These are phyloP conservation scores for Hirudinaria manillensis DNA, from an alignment of 2,888 invertebrate genomes.

Conservation along the genomic window DNA sequence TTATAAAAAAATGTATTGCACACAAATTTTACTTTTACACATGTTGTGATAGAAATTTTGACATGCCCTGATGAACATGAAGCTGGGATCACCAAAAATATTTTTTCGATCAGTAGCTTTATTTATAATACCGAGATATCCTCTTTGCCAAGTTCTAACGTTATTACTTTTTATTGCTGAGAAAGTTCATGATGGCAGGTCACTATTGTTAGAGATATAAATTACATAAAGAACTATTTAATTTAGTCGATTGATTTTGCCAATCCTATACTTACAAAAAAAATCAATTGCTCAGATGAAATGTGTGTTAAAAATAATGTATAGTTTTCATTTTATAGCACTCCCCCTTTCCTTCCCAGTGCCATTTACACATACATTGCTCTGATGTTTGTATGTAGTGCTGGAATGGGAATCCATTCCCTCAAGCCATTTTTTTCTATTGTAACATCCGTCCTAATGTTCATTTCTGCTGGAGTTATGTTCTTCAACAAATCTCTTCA, in stretches of 20 bases:
- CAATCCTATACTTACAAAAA: no score
- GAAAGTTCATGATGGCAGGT: conserved; percentile 6
- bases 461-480: not conserved
- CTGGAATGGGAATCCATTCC: conserved; percentile 16
- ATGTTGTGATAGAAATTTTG: no score
- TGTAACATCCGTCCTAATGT: conserved; percentile 2
- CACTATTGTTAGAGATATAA: no score
- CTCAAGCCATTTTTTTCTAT: conserved; percentile 10
- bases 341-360: conserved; percentile 8
- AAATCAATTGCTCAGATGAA: not conserved
- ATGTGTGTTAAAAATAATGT: not conserved
- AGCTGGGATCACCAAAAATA: no score
- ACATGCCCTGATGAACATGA: no score
- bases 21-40: no score
- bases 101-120: not conserved
- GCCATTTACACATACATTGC: conserved; percentile 15
- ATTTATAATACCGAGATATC: conserved; percentile 19
- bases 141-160: conserved; percentile 1
- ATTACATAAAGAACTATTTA: no score
- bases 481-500: conserved; percentile 13
- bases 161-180: conserved; percentile 10
- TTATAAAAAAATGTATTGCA: no score
- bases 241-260: no score
- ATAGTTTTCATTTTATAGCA: conserved; percentile 9
- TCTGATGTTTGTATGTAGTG: conserved; percentile 9